These are phyloP conservation scores for Holothuria glaberrima DNA, from an alignment of 35 echinoderm and acorn worm genomes.

Conservation along the genomic window DNA sequence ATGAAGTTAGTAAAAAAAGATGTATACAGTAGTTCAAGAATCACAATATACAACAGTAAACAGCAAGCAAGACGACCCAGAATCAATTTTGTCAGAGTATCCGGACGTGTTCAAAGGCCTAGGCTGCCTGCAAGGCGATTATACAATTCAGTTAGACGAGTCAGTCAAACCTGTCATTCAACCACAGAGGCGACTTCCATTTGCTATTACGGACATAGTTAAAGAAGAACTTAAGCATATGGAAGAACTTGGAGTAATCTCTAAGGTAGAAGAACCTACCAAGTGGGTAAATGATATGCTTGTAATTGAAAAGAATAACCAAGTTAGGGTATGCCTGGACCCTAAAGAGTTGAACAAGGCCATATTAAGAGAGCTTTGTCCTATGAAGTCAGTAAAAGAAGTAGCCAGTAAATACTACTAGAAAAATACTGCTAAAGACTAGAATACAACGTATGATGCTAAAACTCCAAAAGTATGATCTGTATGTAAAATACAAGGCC, in stretches of 20 bases:
- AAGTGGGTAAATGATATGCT: conserved; percentile 64
- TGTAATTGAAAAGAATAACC: conserved; percentile 41
- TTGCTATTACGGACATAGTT: conserved; percentile 15
- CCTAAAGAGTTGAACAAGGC: conserved; percentile 16
- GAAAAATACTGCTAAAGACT: too few species aligned
- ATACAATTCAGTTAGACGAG: conserved; percentile 14
- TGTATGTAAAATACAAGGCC: conserved; percentile 16
- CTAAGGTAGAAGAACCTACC: conserved; percentile 38
- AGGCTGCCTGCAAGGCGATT: conserved; percentile 33
- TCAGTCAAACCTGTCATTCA: neutral
- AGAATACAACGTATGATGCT: conserved; percentile 45
- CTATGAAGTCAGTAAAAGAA: conserved; percentile 50
- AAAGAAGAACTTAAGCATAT: conserved; percentile 27
- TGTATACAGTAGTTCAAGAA: neutral
- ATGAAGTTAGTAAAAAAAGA: neutral
- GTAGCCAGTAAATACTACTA: conserved; percentile 11
- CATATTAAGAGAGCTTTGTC: conserved; percentile 20
- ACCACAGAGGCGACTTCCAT: conserved; percentile 6
- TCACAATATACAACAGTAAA: neutral
- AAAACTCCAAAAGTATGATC: conserved; percentile 42
- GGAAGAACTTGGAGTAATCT: conserved; percentile 21
- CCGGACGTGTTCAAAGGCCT: conserved; percentile 44
- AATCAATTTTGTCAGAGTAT: neutral
- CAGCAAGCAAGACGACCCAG: neutral
- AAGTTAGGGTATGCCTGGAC: conserved; percentile 18